Evolutionary conservation across 2,888 invertebrate species (phyloP), one percentile per base, ranked within the genome.

Genomic region (Empis livida): DNA sequence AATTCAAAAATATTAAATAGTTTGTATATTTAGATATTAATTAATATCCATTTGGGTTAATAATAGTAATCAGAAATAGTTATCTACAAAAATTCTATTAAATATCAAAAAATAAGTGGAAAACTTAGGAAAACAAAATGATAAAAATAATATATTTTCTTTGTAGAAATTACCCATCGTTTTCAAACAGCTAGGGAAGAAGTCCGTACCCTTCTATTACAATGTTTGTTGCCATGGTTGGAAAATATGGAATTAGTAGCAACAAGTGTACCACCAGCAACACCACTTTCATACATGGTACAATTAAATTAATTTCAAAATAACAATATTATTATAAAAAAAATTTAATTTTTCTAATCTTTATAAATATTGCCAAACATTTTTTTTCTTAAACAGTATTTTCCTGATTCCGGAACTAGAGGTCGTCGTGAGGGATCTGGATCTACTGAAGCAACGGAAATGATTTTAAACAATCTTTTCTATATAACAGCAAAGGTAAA

Each of bases 231-330:
- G 48, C 97, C 97, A 13, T 99, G 99, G 99, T 75, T 99, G 48
- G 89, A 94, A 63, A 99, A 99, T 72, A 92, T 99, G 82, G 97
- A 99, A 71, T 77, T 99, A 52, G 92, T 97, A 5, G 97, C 99
- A 64, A 93, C 94, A 14, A 91, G 92, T 62, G 86, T 95, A 51
- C 92, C 92, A n/a, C 91, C 92, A 0, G 82, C 84, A 31, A 87
- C 87, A 65, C 84, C 86, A 3, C 75, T 86, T 47, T 85, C 84
- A 17, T 86, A 87, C 63, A 89, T 89, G 80, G 87, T 86, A n/a
- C n/a, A n/a, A n/a, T n/a, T n/a, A 67, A 61, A 60, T 51, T 46
- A 42, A 50, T 46, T 35, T 20, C 5, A 8, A 8, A 27, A 27
- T 8, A 27, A 27, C 2, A 27, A 8, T 27, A 8, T 27, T 27